A percentile compares a stretch with the other conserved stretches of the same genome.
phyloP scores from a whole-genome alignment of 2,797 vertebrate genomes.

The Mus spretus region DNA sequence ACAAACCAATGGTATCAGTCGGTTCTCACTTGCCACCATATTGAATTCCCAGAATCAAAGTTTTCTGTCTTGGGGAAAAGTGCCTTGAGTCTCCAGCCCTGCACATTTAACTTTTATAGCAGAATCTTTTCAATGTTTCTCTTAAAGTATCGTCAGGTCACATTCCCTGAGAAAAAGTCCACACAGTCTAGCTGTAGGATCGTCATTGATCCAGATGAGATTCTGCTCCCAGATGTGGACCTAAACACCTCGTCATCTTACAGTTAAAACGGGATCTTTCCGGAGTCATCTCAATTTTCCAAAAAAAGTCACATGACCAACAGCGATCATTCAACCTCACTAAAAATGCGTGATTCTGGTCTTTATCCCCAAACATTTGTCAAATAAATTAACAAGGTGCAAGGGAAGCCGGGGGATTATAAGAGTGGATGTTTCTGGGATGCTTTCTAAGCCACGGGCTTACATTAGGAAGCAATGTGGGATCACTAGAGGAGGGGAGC shows the following conservation, averaged over 20 bases:
- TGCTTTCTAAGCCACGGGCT: constrained; percentile 37
- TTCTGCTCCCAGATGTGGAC: constrained; percentile 24
- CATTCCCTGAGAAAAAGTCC: constrained; percentile 51
- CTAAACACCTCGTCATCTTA: constrained; percentile 41
- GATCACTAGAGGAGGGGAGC: neutral
- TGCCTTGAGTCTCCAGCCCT: neutral
- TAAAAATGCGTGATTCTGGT: constrained; percentile 50
- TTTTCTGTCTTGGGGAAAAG: neutral
- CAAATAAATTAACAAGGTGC: constrained; percentile 55
- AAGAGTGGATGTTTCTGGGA: neutral
- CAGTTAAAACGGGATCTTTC: constrained; percentile 64
- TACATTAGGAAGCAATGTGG: neutral
- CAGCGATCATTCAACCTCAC: constrained; percentile 38
- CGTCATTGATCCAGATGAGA: constrained; percentile 45
- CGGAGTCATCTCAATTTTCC: constrained; percentile 64
- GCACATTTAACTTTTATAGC: constrained; percentile 50
- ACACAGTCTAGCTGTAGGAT: neutral
- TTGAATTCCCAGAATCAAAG: neutral
- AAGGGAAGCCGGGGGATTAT: constrained; percentile 23
- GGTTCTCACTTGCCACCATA: neutral
- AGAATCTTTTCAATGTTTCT: constrained; percentile 56
- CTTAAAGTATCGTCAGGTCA: constrained; percentile 62
- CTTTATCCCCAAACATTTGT: constrained; percentile 60
- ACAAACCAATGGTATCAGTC: neutral
- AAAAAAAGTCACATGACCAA: constrained; percentile 20